Conservation (phyloP, 2,113 vertebrate genomes). For the Lipophrys pholis region DNA sequence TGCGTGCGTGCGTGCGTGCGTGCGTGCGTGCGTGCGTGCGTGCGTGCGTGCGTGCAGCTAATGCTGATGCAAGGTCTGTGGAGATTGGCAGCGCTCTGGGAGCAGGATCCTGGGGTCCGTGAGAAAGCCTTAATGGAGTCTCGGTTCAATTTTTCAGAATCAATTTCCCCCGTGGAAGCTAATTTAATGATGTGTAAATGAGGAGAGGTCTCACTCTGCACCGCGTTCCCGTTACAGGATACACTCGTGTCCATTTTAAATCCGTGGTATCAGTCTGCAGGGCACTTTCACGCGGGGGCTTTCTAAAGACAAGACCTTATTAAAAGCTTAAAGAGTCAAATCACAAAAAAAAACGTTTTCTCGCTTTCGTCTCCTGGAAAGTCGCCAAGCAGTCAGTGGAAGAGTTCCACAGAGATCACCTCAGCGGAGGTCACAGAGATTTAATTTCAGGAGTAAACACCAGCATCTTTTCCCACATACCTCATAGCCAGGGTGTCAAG, state of each 20-base stretch:
- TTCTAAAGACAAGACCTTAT: neutral
- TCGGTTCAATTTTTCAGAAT: slow-evolving; percentile 32
- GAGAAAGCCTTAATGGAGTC: slow-evolving; percentile 21
- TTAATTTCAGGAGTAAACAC: neutral
- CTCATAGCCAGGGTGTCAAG: too few species aligned
- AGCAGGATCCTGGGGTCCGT: slow-evolving; percentile 16
- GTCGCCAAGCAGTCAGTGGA: neutral
- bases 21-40: neutral
- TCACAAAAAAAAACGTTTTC: neutral
- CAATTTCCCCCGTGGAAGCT: slow-evolving; percentile 14
- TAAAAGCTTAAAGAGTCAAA: slow-evolving; percentile 2
- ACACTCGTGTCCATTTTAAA: neutral
- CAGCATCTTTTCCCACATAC: neutral
- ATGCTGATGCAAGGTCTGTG: slow-evolving; percentile 28
- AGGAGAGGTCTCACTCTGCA: slow-evolving; percentile 21
- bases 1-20: neutral
- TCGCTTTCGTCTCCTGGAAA: neutral
- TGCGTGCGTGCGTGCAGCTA: neutral
- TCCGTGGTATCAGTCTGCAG: neutral
- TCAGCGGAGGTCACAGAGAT: neutral
- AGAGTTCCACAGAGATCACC: neutral
- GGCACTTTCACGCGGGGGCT: neutral
- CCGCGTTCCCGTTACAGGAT: neutral
- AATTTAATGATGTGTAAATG: slow-evolving; percentile 12
- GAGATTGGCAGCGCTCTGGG: slow-evolving; percentile 27